Percentiles rank a stretch among this genome's conserved stretches.
Conservation (phyloP, 2,888 invertebrate genomes). For the Agelastica alni region DNA sequence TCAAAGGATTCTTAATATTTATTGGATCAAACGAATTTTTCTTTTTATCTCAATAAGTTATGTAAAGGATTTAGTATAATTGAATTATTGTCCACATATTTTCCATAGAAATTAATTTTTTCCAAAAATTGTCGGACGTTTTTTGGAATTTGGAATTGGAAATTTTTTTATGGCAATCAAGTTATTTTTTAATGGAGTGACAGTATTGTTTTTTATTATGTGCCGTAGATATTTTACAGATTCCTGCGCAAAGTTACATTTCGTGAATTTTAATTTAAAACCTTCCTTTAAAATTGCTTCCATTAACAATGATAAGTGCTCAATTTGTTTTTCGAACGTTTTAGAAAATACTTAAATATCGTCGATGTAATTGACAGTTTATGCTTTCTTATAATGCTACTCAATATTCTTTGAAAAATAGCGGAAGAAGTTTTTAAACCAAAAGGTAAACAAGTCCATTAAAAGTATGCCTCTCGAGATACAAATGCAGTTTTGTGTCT, state of each 20-base stretch:
- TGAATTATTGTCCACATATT: background rate
- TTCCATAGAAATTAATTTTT: background rate
- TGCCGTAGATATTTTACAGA: background rate
- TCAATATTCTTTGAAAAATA: background rate
- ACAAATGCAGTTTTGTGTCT: background rate
- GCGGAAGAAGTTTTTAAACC: background rate
- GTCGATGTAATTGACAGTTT: background rate
- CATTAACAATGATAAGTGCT: background rate
- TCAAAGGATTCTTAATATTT: too few relatives aligned
- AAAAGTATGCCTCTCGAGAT: background rate
- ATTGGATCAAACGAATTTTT: too few relatives aligned
- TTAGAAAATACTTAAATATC: too few relatives aligned
- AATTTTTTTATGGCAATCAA: background rate
- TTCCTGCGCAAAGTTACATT: too few relatives aligned
- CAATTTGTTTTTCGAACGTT: background rate
- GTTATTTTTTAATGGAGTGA: background rate
- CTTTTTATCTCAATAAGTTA: too few relatives aligned
- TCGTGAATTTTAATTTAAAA: background rate
- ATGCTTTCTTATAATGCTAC: background rate
- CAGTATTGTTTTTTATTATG: too few relatives aligned
- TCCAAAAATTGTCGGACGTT: background rate
- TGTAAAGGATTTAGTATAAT: background rate
- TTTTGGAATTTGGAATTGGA: background rate
- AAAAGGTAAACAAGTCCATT: background rate
- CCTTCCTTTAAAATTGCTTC: background rate